Evolutionary conservation across 92 coral and sea anemone genomes (phyloP), one percentile per base, ranked within the genome.

Genomic region (Paragorgia papillata): DNA sequence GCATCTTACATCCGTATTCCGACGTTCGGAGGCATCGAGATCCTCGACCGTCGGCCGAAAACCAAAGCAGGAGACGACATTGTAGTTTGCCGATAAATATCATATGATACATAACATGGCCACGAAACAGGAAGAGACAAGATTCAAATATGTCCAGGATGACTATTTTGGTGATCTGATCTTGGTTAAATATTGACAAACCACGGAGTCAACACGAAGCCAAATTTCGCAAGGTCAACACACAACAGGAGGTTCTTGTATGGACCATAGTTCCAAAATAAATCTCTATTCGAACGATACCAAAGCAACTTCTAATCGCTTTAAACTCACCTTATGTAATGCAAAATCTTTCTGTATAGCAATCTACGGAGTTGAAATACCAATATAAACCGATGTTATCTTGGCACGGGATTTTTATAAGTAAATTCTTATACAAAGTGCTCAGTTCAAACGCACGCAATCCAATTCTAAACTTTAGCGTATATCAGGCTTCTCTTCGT

Each of bases 401-500:
- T 12, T 5, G 43, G 5, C 43, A 37, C 43, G 43, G 43, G 43
- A 37, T 37, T 4, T 37, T 37, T 4, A 37, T 37, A 12, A 4
- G 5, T 37, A 37, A 37, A 37, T 37, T 4, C n/a, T n/a, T n/a
- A n/a, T n/a, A n/a, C n/a, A n/a, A n/a, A n/a, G n/a, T n/a, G n/a
- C n/a, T n/a, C n/a, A n/a, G n/a, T n/a, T n/a, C n/a, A n/a, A n/a
- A n/a, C n/a, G n/a, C n/a, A n/a, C n/a, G n/a, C n/a, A n/a, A n/a
- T n/a, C n/a, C n/a, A n/a, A n/a, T n/a, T n/a, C n/a, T n/a, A n/a
- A n/a, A n/a, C n/a, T n/a, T n/a, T n/a, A n/a, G n/a, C n/a, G n/a
- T n/a, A n/a, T n/a, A n/a, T n/a, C n/a, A n/a, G n/a, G 53, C 53
- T 46, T 46, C 53, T n/a, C 53, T 46, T 46, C 53, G 53, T 46